These are phyloP conservation scores for Kradibia gibbosae DNA, from an alignment of 1,140 invertebrate genomes.

Conservation along the genomic window DNA sequence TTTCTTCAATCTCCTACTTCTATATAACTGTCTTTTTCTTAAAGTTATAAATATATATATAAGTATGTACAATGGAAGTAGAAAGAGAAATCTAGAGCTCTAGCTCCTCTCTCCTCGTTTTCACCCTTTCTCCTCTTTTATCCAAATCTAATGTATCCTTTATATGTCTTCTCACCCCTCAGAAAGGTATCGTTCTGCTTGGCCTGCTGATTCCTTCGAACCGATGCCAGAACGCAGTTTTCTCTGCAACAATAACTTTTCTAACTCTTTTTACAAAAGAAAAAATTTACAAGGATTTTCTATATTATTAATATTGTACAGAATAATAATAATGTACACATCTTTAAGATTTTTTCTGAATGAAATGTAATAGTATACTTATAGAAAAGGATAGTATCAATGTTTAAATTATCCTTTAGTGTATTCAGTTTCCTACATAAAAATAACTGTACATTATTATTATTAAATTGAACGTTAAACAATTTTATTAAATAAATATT, in stretches of 20 bases:
- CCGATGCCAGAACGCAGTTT: neutral
- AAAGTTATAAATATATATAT: neutral
- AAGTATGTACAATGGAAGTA: slow-evolving; percentile 36
- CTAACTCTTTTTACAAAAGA: neutral
- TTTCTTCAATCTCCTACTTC: slow-evolving; percentile 39
- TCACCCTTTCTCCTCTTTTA: slow-evolving; percentile 57
- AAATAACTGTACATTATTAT: no score
- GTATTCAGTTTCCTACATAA: no score
- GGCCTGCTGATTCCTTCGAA: slow-evolving; percentile 7
- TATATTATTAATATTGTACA: no score
- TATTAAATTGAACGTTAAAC: no score
- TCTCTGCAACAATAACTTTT: neutral
- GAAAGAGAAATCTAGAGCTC: slow-evolving; percentile 55
- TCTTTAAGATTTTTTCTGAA: no score
- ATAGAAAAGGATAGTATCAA: no score
- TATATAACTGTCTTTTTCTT: neutral
- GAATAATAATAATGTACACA: no score
- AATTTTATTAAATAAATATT: no score
- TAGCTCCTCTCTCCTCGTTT: slow-evolving; percentile 60
- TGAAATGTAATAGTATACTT: no score
- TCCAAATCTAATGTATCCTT: slow-evolving; percentile 49
- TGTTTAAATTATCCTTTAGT: no score
- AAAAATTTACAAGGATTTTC: no score
- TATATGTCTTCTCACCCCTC: slow-evolving; percentile 12
- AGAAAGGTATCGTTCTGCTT: slow-evolving; percentile 1